Percentiles rank a stretch among this genome's conserved stretches.
Evolutionary conservation across 2,113 vertebrate species (phyloP).

Genomic region (Porphyrio hochstetteri): DNA sequence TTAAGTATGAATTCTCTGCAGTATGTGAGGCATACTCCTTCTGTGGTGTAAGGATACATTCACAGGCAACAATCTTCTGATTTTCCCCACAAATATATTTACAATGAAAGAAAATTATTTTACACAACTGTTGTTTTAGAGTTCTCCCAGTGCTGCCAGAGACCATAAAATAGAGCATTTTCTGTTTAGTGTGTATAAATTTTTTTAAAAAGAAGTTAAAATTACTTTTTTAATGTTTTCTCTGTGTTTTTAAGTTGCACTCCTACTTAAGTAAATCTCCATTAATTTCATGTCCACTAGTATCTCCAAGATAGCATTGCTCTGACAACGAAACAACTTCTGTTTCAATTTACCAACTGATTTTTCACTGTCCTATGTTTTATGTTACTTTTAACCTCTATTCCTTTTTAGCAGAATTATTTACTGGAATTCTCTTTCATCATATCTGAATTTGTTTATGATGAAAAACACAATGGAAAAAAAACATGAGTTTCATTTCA

Average conservation of each 20-base stretch:
- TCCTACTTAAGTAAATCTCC: not conserved
- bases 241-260: not conserved
- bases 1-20: not conserved
- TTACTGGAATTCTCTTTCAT: not conserved
- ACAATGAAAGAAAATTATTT: not conserved
- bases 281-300: not conserved
- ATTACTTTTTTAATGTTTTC: not conserved
- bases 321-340: not conserved
- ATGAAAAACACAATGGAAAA: not conserved
- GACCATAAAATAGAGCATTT: not conserved
- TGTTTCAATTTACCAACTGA: not conserved
- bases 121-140: not conserved
- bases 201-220: not conserved
- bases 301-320: not conserved
- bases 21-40: not conserved
- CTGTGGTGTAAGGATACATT: not conserved
- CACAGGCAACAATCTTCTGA: not conserved
- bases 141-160: not conserved
- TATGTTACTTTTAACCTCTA: not conserved
- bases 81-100: not conserved
- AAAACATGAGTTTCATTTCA: not conserved
- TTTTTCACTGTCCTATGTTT: not conserved
- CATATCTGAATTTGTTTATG: not conserved
- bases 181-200: not conserved
- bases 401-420: not conserved